phyloP scores from a whole-genome alignment of 2,797 vertebrate genomes.

The Sylvia borin region DNA sequence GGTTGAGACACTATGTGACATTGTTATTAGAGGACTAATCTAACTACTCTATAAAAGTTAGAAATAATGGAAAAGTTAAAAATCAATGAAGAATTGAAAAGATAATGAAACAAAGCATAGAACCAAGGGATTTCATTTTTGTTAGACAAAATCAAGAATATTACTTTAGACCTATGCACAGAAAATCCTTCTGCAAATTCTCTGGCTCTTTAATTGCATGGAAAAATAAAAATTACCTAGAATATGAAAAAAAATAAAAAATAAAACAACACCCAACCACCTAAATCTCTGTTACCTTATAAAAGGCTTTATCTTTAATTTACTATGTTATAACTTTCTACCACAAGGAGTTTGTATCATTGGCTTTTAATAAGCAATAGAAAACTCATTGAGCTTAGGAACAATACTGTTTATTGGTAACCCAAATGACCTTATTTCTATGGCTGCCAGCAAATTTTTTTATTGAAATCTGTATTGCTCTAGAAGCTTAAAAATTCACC shows the following conservation, averaged over 20 bases:
- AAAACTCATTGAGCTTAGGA: constrained; percentile 14
- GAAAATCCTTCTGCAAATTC: background rate
- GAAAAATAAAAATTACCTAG: background rate
- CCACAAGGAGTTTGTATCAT: background rate
- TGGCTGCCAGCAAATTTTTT: constrained; percentile 44
- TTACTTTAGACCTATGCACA: background rate
- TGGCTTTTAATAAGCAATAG: background rate
- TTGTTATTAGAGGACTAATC: background rate
- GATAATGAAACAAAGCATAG: background rate
- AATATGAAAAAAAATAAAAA: background rate
- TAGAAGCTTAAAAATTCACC: constrained; percentile 38
- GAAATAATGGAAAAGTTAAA: background rate
- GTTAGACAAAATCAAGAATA: background rate
- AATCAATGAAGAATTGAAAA: background rate
- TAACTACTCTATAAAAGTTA: background rate
- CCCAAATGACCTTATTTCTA: constrained; percentile 36
- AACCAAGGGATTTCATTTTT: background rate
- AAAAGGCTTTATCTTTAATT: background rate
- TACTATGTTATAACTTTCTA: background rate
- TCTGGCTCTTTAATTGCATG: background rate
- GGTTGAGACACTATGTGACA: background rate
- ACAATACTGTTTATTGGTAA: background rate
- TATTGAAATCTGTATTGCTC: constrained; percentile 12
- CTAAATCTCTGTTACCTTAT: background rate
- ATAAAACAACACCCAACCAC: background rate